A percentile compares a stretch with the other conserved stretches of the same genome.
phyloP scores from a whole-genome alignment of 2,113 vertebrate species.

The Grantiella picta region DNA sequence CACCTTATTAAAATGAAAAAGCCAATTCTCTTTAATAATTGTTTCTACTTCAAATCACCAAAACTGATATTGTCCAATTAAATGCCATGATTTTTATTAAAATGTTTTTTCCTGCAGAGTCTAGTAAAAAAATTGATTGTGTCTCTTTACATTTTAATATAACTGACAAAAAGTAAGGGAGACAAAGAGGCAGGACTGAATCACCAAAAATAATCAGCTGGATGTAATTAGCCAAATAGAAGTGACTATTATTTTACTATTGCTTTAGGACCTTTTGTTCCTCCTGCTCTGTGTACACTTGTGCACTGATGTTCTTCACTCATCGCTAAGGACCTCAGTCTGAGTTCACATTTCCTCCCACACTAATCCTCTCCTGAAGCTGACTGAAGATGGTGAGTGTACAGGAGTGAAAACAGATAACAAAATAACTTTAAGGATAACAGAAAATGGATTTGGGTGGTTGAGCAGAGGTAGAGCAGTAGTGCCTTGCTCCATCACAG shows the following conservation, averaged over 20 bases:
- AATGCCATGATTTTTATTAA: neutral
- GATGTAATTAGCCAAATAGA: neutral
- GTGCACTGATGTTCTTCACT: neutral
- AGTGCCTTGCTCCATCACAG: neutral
- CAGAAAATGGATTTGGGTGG: neutral
- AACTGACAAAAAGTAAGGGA: neutral
- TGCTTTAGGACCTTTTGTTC: neutral
- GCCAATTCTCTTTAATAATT: neutral
- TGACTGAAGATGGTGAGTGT: neutral
- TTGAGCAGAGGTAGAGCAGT: neutral
- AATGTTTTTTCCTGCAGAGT: neutral
- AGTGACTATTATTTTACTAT: neutral
- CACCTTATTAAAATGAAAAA: neutral
- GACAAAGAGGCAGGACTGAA: neutral
- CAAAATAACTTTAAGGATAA: neutral
- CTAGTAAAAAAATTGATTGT: neutral
- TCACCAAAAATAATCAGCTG: neutral
- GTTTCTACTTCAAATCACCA: neutral
- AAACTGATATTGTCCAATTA: neutral
- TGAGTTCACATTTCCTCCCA: neutral
- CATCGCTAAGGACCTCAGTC: neutral
- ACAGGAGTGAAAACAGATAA: rapidly evolving
- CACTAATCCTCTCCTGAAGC: neutral
- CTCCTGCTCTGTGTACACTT: neutral
- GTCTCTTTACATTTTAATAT: neutral